These are phyloP conservation scores for Callipepla squamata DNA, from an alignment of 2,113 vertebrate genomes.

Conservation along the genomic window DNA sequence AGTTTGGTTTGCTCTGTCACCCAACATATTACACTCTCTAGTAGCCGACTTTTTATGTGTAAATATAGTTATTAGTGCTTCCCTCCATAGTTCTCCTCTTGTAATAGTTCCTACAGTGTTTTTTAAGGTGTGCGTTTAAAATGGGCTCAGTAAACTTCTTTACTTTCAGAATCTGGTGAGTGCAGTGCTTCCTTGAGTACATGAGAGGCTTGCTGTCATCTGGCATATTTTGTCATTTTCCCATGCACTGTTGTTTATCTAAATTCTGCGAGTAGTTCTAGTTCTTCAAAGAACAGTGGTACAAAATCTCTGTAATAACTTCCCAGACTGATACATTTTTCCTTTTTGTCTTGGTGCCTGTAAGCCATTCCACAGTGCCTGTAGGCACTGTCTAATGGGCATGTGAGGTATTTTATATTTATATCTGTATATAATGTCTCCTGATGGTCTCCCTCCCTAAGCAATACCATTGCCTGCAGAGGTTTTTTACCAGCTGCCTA, in stretches of 20 bases:
- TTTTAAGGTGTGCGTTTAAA: background rate
- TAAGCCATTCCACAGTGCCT: background rate
- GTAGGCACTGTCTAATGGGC: background rate
- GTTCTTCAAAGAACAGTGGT: background rate
- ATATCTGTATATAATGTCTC: background rate
- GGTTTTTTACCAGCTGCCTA: background rate
- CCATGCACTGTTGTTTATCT: background rate
- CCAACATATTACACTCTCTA: background rate
- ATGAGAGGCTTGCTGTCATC: background rate
- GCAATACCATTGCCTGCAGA: background rate
- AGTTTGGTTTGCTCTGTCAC: background rate
- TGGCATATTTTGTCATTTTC: background rate
- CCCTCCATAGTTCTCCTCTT: background rate
- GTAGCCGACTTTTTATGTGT: background rate
- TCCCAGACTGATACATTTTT: background rate
- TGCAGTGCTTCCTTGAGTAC: background rate
- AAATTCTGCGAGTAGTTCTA: background rate
- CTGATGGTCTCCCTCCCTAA: background rate
- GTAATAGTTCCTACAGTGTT: background rate
- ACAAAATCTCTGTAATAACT: background rate
- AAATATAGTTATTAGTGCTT: rapidly evolving
- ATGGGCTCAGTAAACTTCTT: background rate
- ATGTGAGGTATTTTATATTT: background rate
- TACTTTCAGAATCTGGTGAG: background rate
- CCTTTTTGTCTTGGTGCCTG: background rate